A percentile compares a stretch with the other conserved stretches of the same genome.
Evolutionary conservation across 2,888 invertebrate species (phyloP).

Genomic region (Metacarcinus magister): DNA sequence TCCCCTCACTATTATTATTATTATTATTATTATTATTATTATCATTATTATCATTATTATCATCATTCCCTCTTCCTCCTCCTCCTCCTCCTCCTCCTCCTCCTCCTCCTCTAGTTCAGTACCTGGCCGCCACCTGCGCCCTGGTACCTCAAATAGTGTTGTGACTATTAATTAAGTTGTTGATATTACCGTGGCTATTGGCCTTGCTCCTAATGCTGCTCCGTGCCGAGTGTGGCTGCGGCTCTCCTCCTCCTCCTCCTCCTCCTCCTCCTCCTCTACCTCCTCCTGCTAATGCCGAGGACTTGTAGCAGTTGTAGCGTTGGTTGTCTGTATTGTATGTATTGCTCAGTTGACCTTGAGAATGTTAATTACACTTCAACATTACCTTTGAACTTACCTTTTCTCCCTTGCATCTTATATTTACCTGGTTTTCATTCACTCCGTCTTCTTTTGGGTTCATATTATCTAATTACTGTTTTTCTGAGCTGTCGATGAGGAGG

Average conservation of each 20-base stretch:
- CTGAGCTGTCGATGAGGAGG: conserved; percentile 52
- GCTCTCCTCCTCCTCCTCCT: neutral
- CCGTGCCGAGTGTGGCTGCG: neutral
- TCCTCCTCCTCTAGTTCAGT: conserved; percentile 1
- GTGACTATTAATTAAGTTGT: conserved; percentile 49
- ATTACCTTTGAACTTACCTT: neutral
- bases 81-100: conserved; percentile 28
- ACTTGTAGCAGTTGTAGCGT: neutral
- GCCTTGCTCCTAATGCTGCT: conserved; percentile 36
- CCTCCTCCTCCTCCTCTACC: neutral
- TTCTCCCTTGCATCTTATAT: neutral
- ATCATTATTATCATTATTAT: neutral
- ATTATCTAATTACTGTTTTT: conserved; percentile 26
- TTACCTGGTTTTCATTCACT: neutral
- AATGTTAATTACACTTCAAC: neutral
- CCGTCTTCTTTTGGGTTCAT: neutral
- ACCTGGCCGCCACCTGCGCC: conserved; percentile 39
- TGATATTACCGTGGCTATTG: conserved; percentile 46
- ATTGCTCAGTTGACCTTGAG: neutral
- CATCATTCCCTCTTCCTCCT: neutral
- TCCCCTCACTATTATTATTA: neutral
- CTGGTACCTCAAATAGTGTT: conserved; percentile 20
- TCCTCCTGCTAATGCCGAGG: conserved; percentile 16
- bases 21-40: neutral
- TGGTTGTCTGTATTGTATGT: neutral